These are phyloP conservation scores for Melipona quadrifasciata DNA, from an alignment of 1,140 invertebrate species.

Conservation along the genomic window DNA sequence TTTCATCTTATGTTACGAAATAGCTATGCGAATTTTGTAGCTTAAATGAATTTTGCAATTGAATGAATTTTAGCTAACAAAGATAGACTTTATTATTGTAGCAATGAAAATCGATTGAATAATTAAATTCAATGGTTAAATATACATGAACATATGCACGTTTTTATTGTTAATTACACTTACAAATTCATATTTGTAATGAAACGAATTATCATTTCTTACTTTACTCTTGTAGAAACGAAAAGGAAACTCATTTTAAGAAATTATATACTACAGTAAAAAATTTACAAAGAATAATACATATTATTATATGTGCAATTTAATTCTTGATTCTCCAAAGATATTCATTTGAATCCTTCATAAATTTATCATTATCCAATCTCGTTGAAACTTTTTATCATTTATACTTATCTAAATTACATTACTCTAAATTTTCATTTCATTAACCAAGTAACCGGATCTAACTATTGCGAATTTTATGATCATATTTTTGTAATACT, in stretches of 20 bases:
- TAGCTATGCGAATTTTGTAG: neutral
- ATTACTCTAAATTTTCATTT: slow-evolving; percentile 1
- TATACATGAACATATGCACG: neutral
- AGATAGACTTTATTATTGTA: neutral
- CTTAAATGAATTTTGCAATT: neutral
- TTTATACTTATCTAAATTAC: too few species aligned
- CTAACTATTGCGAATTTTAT: neutral
- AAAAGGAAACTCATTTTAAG: neutral
- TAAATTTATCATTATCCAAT: too few species aligned
- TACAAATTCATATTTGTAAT: neutral
- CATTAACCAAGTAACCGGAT: neutral
- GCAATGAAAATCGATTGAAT: neutral
- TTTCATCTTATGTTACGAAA: too few species aligned
- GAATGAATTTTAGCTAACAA: neutral
- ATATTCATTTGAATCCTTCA: neutral
- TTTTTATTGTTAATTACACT: neutral
- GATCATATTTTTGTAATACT: neutral
- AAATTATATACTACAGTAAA: neutral
- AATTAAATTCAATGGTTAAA: neutral
- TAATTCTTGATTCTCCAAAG: neutral
- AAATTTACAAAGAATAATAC: neutral
- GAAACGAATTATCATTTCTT: neutral
- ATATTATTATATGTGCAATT: neutral
- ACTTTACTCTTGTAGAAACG: neutral
- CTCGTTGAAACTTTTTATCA: neutral